Evolutionary conservation across 2,113 vertebrate species (phyloP).

Genomic region (Ictidomys tridecemlineatus): DNA sequence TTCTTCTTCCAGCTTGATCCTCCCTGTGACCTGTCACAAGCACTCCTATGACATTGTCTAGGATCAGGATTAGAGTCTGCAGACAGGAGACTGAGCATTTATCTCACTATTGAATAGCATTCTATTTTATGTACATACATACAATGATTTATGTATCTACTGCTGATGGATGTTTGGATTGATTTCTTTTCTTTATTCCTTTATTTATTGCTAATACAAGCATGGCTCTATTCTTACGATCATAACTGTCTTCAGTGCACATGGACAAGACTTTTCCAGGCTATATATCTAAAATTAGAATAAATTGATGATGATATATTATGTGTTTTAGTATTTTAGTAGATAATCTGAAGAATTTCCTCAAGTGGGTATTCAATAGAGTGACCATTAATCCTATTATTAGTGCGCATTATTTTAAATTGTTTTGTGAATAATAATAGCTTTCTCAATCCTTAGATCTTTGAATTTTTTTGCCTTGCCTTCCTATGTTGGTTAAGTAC

Average conservation of each 20-base stretch:
- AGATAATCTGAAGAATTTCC: conserved; percentile 11
- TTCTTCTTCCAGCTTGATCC: conserved; percentile 9
- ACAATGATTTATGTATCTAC: conserved; percentile 48
- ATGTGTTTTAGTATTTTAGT: not conserved
- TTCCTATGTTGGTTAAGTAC: not conserved
- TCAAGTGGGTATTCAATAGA: not conserved
- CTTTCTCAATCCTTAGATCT: not conserved
- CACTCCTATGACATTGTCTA: not conserved
- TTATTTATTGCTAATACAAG: conserved; percentile 20
- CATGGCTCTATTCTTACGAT: conserved; percentile 34
- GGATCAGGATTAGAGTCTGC: not conserved
- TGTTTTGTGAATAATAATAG: conserved; percentile 3
- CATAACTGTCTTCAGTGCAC: not conserved
- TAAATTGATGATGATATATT: not conserved
- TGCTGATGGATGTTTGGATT: not conserved
- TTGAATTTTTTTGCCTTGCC: not conserved
- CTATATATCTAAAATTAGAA: conserved; percentile 44
- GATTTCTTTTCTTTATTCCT: conserved; percentile 46
- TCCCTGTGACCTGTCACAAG: not conserved
- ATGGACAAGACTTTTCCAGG: conserved; percentile 12
- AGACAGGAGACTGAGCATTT: not conserved
- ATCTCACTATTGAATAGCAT: not conserved
- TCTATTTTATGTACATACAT: not conserved
- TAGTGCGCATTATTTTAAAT: conserved; percentile 29
- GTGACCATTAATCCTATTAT: conserved; percentile 1